phyloP scores from a whole-genome alignment of 1,140 invertebrate genomes.

The Cyphomyrmex costatus region DNA sequence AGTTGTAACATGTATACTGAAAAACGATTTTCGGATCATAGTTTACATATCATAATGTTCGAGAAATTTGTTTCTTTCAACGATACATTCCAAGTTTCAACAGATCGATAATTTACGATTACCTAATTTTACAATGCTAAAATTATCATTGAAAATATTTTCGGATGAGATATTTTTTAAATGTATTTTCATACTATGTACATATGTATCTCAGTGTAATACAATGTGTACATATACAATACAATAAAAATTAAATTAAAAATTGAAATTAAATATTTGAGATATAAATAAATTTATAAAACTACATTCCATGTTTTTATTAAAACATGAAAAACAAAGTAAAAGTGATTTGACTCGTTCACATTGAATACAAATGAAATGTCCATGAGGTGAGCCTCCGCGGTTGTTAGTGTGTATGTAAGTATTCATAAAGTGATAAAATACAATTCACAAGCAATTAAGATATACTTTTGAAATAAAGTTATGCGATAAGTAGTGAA shows the following conservation, averaged over 20 bases:
- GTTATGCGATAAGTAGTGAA: too few species aligned
- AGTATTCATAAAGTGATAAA: too few species aligned
- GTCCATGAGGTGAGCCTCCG: too few species aligned
- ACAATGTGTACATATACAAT: too few species aligned
- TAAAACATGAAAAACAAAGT: not conserved
- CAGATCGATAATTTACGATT: not conserved
- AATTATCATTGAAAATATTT: not conserved
- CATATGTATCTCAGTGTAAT: too few species aligned
- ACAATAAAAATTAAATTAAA: too few species aligned
- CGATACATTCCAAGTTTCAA: not conserved
- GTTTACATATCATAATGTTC: not conserved
- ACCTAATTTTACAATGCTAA: not conserved
- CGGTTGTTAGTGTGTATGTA: too few species aligned
- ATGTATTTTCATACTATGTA: too few species aligned
- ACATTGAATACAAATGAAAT: not conserved
- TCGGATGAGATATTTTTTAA: not conserved
- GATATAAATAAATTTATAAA: not conserved
- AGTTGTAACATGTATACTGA: not conserved
- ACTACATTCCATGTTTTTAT: not conserved
- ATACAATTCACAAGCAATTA: too few species aligned
- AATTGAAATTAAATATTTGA: not conserved
- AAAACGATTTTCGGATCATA: not conserved
- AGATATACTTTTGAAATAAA: too few species aligned
- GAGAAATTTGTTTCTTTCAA: not conserved
- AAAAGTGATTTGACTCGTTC: not conserved